phyloP scores from a whole-genome alignment of 2,888 invertebrate species.

The Horisme vitalbata region DNA sequence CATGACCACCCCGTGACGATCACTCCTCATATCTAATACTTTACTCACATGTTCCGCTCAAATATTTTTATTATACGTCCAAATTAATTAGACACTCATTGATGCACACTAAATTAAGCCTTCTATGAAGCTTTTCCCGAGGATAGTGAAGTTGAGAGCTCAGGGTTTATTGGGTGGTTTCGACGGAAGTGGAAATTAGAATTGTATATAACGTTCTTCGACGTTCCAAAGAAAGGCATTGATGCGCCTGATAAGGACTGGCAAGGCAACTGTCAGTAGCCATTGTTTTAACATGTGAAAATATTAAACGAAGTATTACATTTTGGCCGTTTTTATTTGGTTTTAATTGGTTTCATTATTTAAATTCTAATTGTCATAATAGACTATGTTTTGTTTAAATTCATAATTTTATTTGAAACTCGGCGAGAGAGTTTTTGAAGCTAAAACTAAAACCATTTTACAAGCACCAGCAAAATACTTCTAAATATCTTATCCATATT shows the following conservation, averaged over 20 bases:
- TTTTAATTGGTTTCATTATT: constrained; percentile 59
- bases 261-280: constrained; percentile 71
- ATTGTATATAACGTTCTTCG: constrained; percentile 65
- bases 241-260: constrained; percentile 68
- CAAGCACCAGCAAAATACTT: too few relatives aligned
- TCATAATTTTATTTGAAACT: too few relatives aligned
- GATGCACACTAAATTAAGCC: not conserved
- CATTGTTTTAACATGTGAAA: constrained; percentile 79
- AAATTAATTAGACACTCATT: constrained; percentile 37
- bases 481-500: too few relatives aligned
- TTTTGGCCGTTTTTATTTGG: constrained; percentile 64
- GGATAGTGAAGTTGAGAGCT: constrained; percentile 28
- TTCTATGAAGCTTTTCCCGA: constrained; percentile 6
- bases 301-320: constrained; percentile 64
- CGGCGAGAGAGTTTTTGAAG: too few relatives aligned
- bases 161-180: constrained; percentile 44
- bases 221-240: constrained; percentile 69
- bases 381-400: too few relatives aligned
- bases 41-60: constrained; percentile 52
- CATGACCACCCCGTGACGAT: constrained; percentile 69
- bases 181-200: constrained; percentile 63
- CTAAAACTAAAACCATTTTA: too few relatives aligned
- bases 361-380: too few relatives aligned
- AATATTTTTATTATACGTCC: constrained; percentile 38
- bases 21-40: constrained; percentile 68